A percentile compares a stretch with the other conserved stretches of the same genome.
Evolutionary conservation across 2,888 invertebrate genomes (phyloP).

Genomic region (Thymelicus lineola): DNA sequence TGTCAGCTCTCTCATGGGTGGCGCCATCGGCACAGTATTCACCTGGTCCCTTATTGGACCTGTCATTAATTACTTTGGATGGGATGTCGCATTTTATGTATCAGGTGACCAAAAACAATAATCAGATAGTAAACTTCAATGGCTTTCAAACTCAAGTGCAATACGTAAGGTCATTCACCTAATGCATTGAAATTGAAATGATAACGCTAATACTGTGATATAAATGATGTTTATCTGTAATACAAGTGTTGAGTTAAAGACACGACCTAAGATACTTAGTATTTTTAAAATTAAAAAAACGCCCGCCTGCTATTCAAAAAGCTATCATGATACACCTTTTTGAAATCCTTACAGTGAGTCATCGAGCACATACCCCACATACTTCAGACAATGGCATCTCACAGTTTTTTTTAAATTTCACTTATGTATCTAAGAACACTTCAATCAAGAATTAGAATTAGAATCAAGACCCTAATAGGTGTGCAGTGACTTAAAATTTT

Average conservation of each 20-base stretch:
- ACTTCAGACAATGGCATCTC: too few relatives aligned
- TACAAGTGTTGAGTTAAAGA: neutral
- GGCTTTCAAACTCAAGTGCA: neutral
- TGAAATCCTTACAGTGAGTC: too few relatives aligned
- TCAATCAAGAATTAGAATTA: too few relatives aligned
- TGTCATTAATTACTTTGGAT: constrained; percentile 86
- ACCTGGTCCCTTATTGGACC: constrained; percentile 88
- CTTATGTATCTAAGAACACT: too few relatives aligned
- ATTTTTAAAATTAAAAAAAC: too few relatives aligned
- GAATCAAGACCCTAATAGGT: too few relatives aligned
- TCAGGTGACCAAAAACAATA: constrained; percentile 63
- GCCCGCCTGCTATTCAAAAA: too few relatives aligned
- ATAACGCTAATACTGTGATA: neutral
- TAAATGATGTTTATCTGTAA: neutral
- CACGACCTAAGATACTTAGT: too few relatives aligned
- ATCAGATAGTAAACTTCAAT: neutral
- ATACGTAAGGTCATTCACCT: neutral
- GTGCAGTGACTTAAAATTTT: too few relatives aligned
- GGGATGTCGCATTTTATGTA: constrained; percentile 89
- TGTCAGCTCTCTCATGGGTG: constrained; percentile 87
- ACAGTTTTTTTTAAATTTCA: too few relatives aligned
- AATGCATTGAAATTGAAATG: neutral
- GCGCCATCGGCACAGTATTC: constrained; percentile 89
- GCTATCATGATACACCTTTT: too few relatives aligned
- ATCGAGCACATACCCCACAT: too few relatives aligned